phyloP scores from a whole-genome alignment of 2,797 vertebrate species.

The Notamacropus eugenii region DNA sequence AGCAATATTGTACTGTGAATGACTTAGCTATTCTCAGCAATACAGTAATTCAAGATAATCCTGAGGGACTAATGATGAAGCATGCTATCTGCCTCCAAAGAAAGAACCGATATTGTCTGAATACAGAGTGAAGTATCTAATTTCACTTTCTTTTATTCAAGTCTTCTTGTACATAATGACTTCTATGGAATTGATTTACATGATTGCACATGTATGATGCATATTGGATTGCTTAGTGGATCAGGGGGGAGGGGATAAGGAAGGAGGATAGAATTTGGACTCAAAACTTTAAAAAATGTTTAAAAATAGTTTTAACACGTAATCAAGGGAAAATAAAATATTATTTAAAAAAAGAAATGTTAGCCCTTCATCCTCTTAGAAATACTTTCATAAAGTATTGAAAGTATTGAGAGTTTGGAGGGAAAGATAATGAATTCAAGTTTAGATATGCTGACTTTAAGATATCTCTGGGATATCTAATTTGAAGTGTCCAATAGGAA shows the following conservation, averaged over 20 bases:
- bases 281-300: neutral
- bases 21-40: neutral
- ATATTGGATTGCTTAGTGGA: neutral
- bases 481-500: neutral
- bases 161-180: neutral
- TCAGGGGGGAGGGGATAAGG: no score
- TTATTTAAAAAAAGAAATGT: neutral
- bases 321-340: neutral
- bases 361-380: neutral
- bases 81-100: neutral
- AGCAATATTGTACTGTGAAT: neutral
- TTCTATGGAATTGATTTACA: neutral
- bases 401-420: neutral
- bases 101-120: neutral
- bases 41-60: neutral
- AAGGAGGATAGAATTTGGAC: neutral
- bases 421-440: neutral
- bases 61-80: neutral
- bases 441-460: neutral
- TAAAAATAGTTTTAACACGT: neutral
- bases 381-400: neutral
- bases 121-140: neutral
- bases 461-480: neutral
- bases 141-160: neutral
- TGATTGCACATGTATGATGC: neutral